Conservation (phyloP, 2,888 invertebrate species). For the Anthrax anthrax region DNA sequence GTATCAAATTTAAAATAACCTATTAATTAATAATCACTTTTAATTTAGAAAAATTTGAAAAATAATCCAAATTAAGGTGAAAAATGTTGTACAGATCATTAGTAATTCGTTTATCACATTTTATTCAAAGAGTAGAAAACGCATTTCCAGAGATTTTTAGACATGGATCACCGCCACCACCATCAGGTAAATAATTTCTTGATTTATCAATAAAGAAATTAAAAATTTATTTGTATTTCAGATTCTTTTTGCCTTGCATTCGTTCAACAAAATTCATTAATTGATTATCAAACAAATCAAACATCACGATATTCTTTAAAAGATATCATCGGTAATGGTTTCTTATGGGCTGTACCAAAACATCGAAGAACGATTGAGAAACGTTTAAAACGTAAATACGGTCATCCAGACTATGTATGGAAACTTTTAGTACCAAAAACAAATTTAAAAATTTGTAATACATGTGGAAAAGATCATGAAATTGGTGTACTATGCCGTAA, state of each 20-base stretch:
- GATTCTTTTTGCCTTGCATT: constrained; percentile 17
- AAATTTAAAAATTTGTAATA: constrained; percentile 58
- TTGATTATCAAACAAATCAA: constrained; percentile 6
- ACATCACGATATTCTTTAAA: constrained; percentile 39
- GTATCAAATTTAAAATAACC: too few relatives aligned
- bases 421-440: constrained; percentile 59
- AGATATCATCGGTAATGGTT: constrained; percentile 54
- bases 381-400: constrained; percentile 57
- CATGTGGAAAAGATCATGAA: constrained; percentile 77
- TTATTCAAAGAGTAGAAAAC: constrained; percentile 35
- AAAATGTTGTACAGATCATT: constrained; percentile 14
- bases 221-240: not conserved
- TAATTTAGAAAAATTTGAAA: too few relatives aligned
- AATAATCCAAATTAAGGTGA: too few relatives aligned
- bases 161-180: constrained; percentile 34
- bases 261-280: constrained; percentile 6
- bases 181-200: constrained; percentile 30
- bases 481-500: constrained; percentile 68
- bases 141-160: constrained; percentile 21
- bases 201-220: too few relatives aligned
- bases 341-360: constrained; percentile 73
- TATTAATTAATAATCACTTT: too few relatives aligned
- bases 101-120: constrained; percentile 25
- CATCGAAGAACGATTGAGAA: constrained; percentile 61
- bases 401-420: constrained; percentile 47